Evolutionary conservation across 2,113 vertebrate species (phyloP).

Genomic region (Chamaetylas fuelleborni): DNA sequence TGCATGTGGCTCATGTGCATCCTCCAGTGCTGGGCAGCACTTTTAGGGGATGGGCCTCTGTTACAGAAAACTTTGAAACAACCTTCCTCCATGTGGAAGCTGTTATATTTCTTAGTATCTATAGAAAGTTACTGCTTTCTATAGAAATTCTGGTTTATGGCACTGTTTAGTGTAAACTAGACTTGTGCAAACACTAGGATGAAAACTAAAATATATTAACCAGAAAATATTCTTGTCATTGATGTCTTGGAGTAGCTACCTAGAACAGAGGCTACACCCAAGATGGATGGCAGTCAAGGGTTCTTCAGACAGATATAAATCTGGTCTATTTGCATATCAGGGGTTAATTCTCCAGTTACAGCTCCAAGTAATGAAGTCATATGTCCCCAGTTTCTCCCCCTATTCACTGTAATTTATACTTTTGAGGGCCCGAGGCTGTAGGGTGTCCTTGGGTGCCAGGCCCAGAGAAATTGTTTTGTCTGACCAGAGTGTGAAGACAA

Average conservation of each 20-base stretch:
- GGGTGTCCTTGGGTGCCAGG: background rate
- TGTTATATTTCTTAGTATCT: background rate
- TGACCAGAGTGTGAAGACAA: background rate
- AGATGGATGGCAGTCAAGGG: fast-evolving
- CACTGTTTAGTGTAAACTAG: background rate
- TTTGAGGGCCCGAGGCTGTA: background rate
- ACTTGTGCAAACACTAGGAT: background rate
- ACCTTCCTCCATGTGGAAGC: background rate
- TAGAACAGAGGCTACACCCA: background rate
- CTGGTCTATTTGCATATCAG: background rate
- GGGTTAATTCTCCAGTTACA: background rate
- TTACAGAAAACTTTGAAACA: background rate
- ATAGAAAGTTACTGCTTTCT: background rate
- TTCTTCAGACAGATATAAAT: background rate
- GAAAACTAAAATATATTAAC: background rate
- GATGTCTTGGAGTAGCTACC: background rate
- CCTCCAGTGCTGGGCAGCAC: background rate
- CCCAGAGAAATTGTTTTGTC: background rate
- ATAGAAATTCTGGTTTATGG: background rate
- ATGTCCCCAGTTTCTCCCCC: background rate
- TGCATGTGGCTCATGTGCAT: background rate
- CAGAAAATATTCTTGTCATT: background rate
- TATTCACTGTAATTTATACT: background rate
- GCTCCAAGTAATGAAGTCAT: background rate
- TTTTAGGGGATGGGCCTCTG: background rate